Evolutionary conservation across 2,113 vertebrate genomes (phyloP).

Genomic region (Sylvietta virens): DNA sequence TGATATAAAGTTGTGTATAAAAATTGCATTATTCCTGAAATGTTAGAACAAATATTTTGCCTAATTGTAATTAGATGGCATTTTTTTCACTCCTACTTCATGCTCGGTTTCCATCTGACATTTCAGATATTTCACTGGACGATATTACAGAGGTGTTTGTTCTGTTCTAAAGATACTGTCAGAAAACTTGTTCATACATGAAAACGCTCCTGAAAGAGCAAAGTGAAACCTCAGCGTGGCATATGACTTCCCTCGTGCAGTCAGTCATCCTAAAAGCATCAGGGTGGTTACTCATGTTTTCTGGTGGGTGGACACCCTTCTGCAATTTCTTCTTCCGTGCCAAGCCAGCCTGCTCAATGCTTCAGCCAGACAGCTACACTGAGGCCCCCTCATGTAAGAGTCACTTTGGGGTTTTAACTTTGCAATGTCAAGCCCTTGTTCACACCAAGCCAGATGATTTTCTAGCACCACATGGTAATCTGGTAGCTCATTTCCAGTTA

Average conservation of each 20-base stretch:
- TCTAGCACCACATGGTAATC: neutral
- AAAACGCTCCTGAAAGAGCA: neutral
- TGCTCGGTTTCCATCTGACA: neutral
- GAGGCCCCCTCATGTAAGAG: neutral
- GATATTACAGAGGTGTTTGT: neutral
- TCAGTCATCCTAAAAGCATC: neutral
- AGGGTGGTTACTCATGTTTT: constrained; percentile 11
- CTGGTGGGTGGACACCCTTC: constrained; percentile 29
- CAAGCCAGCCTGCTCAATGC: neutral
- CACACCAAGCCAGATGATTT: constrained; percentile 28
- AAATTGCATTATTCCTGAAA: neutral
- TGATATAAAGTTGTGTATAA: neutral
- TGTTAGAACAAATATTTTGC: neutral
- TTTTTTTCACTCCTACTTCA: neutral
- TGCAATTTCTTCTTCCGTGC: neutral
- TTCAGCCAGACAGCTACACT: neutral
- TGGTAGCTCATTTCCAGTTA: constrained; percentile 42
- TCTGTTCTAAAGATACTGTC: neutral
- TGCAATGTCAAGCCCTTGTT: constrained; percentile 16
- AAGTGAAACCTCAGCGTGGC: neutral
- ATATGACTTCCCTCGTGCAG: constrained; percentile 19
- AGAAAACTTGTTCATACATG: neutral
- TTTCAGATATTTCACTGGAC: neutral
- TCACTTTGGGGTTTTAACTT: neutral
- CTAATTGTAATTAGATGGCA: neutral